Evolutionary conservation across 1,140 invertebrate species (phyloP), one percentile per base, ranked within the genome.

Genomic region (Stratiolaelaps scimitus): DNA sequence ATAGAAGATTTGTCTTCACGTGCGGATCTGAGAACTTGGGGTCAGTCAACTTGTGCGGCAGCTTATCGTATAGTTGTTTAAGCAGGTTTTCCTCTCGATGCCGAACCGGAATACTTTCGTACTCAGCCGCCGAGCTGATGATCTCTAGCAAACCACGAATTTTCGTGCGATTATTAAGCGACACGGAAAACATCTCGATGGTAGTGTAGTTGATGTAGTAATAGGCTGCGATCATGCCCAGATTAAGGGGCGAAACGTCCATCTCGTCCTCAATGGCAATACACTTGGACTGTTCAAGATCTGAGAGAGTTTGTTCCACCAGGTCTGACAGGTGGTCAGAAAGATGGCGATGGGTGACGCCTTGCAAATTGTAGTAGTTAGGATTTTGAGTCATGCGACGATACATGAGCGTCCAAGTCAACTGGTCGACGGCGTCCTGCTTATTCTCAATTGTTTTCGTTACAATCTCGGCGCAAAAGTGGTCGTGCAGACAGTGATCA

Each of bases 181-280:
- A 98, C 70, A 96, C 82, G 72, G 89, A 94, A 80, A 99, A 99
- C 67, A 98, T 78, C 76, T 98, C 94, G 87, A 99, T 98, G 0
- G 96, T 99, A 0, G 93, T 95, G 72, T 99, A 99, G 77, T 98
- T 97, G 69, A 98, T 98, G 75, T 98, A 99, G 76, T 99, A 99
- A 76, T 99, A 99, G 0, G 94, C 92, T 1, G 95, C 94, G 76
- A 99, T 99, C 92, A 99, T 98, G 68, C 96, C 96, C 73, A 99
- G 78, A 80, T 99, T 99, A 0, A 99, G 79, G 0, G 95, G 90
- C 56, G 88, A 80, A 0, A 89, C 88, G 75, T 98, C 93, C 83
- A 98, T 93, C 68, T 98, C 95, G 71, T 99, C 93, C 76, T 98
- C 93, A 10, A 99, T 85, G 53, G 88, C 88, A 67, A 99, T 96